Evolutionary conservation across 1,140 invertebrate species (phyloP), one percentile per base, ranked within the genome.

Genomic region (Bradysia coprophila): DNA sequence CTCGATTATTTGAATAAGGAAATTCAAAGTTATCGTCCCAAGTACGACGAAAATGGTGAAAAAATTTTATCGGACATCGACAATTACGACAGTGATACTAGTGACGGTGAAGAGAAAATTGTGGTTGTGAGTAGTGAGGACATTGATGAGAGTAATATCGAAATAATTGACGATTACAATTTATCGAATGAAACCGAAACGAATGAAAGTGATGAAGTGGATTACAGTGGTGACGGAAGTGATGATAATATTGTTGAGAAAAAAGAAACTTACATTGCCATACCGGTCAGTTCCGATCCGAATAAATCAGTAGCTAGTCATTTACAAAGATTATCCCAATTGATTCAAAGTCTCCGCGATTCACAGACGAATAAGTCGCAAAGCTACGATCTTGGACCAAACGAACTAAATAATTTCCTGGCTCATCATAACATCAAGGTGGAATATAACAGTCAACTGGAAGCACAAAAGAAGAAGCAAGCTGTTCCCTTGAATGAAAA

Each of bases 381-480:
- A 8, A 51, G 54, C 19, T n/a, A 42, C n/a, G 57, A 58, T 8
- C 43, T 61, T 43, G 46, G 54, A 1, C 55, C 58, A 0, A 55
- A 61, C 49, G 58, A 61, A 38, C 40, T 61, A 21, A 61, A 61
- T 44, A 55, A 58, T 8, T 61, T 58, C 20, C 22, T 61, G 31
- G 53, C 57, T 0, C 55, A 57, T 37, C 60, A 59, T 18, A 57
- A 61, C 41, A 53, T 61, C 2, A 55, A 58, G 42, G 53, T 55
- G 41, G 48, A 52, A 13, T 56, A 49, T 23, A 51, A 56, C 38
- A 49, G 46, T 46, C 22, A 56, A 23, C 49, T 48, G 38, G 54
- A 52, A 3, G 13, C 6, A 10, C n/a, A 41, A 21, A 46, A 38
- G 0, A 38, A 38, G 20, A 38, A 49, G 6, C 21, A 38, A 38